Base-by-base conservation (phyloP, 2,888 invertebrate genomes). In the Aelia acuminata region DNA sequence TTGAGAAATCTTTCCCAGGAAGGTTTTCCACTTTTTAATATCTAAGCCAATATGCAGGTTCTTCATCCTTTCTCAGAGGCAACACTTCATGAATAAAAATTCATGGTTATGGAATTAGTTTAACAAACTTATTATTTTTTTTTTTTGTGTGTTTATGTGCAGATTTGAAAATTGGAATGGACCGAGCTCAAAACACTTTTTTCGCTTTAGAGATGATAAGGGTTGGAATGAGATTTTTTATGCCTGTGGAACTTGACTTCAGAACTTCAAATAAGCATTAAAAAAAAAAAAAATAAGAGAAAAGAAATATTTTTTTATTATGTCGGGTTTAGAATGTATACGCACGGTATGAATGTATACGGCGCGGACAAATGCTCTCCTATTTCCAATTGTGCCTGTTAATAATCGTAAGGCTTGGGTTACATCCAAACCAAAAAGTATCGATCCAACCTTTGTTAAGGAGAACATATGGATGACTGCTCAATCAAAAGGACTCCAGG, bases 51-150 rank as follows among this genome's bases (percentile, higher is more conserved):
- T 31, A 63, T 63, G 31, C 7, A 31, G 15, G 31, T 15, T 63
- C 63, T 63, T 35, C 31, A 35, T 35, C 35, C 63, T 35, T 0
- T 22, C 20, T 18, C 10, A 70, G 35, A 22, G 7, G 18, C 31
- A 70, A 35, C 63, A 70, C 31, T 63, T 63, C 63, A 70, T 70
- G 63, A 31, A 70, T 70, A 18, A 35, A 35, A 35, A 70, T 70
- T 70, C n/a, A 70, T 18, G 63, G 35, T 70, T 35, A 70, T 20
- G 63, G 35, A 35, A 70, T 70, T 15, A 35, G 31, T 35, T 70
- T 35, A 70, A 35, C 63, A 31, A 70, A 70, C 63, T 35, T 70
- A 70, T 70, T 70, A 35, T 70, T 35, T 57, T 70, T 70, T 70
- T 70, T 20, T 70, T 35, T 57, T 70, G 31, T 31, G 31, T 35